phyloP scores from a whole-genome alignment of 2,113 vertebrate genomes.

The Podiceps cristatus region DNA sequence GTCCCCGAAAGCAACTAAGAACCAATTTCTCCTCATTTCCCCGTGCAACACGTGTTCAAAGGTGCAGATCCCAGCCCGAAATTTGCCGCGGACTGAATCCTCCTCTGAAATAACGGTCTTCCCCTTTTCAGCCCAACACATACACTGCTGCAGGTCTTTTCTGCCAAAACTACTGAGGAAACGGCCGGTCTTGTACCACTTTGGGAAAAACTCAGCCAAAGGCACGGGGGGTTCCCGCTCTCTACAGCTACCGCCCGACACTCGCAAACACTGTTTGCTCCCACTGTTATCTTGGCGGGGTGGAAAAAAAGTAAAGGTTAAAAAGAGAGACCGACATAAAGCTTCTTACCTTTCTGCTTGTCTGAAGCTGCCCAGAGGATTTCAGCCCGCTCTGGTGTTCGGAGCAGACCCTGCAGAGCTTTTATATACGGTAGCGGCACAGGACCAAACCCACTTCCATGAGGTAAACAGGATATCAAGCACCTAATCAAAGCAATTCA shows the following conservation, averaged over 20 bases:
- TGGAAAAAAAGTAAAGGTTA: not conserved
- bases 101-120: rapidly evolving
- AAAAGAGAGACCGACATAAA: not conserved
- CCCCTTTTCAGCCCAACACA: rapidly evolving
- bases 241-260: rapidly evolving
- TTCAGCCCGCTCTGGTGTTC: not conserved
- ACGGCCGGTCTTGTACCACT: rapidly evolving
- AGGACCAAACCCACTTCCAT: not conserved
- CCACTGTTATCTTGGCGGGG: not conserved
- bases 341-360: conserved; percentile 27
- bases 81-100: rapidly evolving
- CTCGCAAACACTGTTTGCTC: rapidly evolving
- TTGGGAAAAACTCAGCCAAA: not conserved
- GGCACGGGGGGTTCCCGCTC: not conserved
- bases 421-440: not conserved
- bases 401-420: not conserved
- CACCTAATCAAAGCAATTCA: conserved; percentile 43
- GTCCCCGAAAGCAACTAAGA: not conserved
- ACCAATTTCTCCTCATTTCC: rapidly evolving
- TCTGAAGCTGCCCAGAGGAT: not conserved
- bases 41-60: rapidly evolving
- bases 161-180: not conserved
- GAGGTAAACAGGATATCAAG: conserved; percentile 48
- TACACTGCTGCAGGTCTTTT: rapidly evolving
- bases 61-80: not conserved